Evolutionary conservation across 2,888 invertebrate genomes (phyloP).

Genomic region (Metellina segmentata): DNA sequence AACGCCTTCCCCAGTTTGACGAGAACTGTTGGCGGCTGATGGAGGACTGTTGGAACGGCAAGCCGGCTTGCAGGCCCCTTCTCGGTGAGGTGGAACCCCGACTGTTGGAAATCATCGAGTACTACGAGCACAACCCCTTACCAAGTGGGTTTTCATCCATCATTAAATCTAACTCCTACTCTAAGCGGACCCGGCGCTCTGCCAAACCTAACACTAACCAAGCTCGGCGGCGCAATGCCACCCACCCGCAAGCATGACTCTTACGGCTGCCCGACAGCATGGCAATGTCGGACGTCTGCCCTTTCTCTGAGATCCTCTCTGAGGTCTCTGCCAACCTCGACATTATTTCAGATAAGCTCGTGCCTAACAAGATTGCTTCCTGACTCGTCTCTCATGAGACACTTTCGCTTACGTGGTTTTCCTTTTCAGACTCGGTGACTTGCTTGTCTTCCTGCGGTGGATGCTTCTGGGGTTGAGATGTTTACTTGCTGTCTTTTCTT

Average conservation of each 20-base stretch:
- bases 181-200: constrained; percentile 52
- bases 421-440: too few species aligned
- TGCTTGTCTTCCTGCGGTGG: too few species aligned
- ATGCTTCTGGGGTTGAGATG: background rate
- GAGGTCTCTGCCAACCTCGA: constrained; percentile 61
- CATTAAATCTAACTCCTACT: constrained; percentile 40
- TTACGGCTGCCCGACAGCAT: constrained; percentile 62
- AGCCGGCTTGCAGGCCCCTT: constrained; percentile 87
- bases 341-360: constrained; percentile 59
- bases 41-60: constrained; percentile 91
- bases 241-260: constrained; percentile 71
- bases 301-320: constrained; percentile 51
- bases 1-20: constrained; percentile 88
- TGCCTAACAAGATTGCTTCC: background rate
- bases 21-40: constrained; percentile 91
- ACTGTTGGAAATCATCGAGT: constrained; percentile 83
- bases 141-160: constrained; percentile 72
- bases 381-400: too few species aligned
- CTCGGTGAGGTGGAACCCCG: constrained; percentile 89
- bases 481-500: background rate
- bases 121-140: constrained; percentile 68
- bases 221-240: constrained; percentile 26
- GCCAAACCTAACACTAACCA: constrained; percentile 29
- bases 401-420: too few species aligned
- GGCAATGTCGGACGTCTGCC: constrained; percentile 66